A percentile compares a stretch with the other conserved stretches of the same genome.
These are phyloP conservation scores for Teleogryllus occipitalis DNA, from an alignment of 1,140 invertebrate species.

Conservation along the genomic window DNA sequence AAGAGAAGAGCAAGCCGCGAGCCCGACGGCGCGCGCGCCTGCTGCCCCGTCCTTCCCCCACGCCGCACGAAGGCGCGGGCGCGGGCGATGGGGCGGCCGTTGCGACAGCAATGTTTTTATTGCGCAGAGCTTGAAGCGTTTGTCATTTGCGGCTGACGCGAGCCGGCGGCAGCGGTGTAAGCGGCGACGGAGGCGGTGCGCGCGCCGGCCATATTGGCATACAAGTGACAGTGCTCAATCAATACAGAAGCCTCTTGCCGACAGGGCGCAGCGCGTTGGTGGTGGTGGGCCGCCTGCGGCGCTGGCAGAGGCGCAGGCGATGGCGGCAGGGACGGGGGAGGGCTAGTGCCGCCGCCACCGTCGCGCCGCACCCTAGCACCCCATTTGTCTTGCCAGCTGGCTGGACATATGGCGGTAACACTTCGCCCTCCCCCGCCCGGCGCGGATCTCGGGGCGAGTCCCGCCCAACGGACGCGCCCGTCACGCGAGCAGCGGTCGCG, in stretches of 20 bases:
- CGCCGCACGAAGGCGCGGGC: neutral
- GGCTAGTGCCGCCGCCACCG: too few relatives aligned
- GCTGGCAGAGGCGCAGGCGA: too few relatives aligned
- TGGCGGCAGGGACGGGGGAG: too few relatives aligned
- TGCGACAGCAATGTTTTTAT: neutral
- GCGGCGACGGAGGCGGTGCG: neutral
- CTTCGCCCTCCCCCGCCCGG: neutral
- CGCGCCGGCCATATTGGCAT: neutral
- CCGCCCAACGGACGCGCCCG: too few relatives aligned
- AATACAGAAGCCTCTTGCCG: neutral
- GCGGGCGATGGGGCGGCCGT: neutral
- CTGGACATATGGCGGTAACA: neutral
- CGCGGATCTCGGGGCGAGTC: too few relatives aligned
- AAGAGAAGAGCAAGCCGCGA: neutral
- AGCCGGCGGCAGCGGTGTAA: too few relatives aligned
- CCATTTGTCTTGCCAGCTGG: constrained; percentile 3
- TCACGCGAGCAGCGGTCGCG: too few relatives aligned
- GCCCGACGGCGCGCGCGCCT: too few relatives aligned
- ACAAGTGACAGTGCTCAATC: constrained; percentile 3
- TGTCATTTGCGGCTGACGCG: neutral
- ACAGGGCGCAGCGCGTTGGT: neutral
- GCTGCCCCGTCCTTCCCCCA: too few relatives aligned
- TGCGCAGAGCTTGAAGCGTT: neutral
- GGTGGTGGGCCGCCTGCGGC: neutral
- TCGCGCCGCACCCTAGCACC: neutral